Evolutionary conservation across 2,113 vertebrate species (phyloP), one percentile per base, ranked within the genome.

Genomic region (Megaceryle torquata): DNA sequence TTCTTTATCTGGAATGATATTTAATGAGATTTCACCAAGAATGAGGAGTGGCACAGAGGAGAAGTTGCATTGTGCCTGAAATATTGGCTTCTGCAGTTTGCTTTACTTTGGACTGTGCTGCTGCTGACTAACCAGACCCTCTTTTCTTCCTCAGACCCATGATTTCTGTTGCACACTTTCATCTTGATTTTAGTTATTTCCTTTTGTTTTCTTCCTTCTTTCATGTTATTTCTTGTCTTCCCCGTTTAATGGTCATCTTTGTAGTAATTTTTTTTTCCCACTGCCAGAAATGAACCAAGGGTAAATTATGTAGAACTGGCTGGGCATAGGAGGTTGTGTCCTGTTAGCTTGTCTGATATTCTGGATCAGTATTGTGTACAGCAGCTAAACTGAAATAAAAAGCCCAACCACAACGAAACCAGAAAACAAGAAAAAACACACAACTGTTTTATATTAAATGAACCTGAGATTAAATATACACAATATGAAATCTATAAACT

Each of bases 1-100:
- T 9, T 53, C 18, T 90, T 91, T 90, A 83, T 95, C 86, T 90
- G 50, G 26, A 78, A 51, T 51, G 46, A 65, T 83, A 74, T 88
- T 96, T 63, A 50, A 54, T 50, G 82, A 93, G 95, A 93, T 83
- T 86, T 59, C 31, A 28, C 5, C 25, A 77, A 46, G 90, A 94
- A 93, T 86, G 63, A 90, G 95, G 94, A 94, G 95, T 80, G 95
- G 85, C 86, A 39, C 33, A 44, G 17, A 57, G 25, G 35, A 94
- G 82, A 90, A 91, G 9, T 24, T 77, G 85, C 54, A 71, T 41
- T 91, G 85, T 71, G 54, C 54, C 80, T 74, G 15, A 86, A 94
- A 39, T 90, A 83, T 7, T 53, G n/a, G 6, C 86, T 70, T 90
- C 71, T 70, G 54, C 63, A 93, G 83, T 91, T 80, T 87, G 19